phyloP scores from a whole-genome alignment of 2,888 invertebrate species.

The Pomacea canaliculata region DNA sequence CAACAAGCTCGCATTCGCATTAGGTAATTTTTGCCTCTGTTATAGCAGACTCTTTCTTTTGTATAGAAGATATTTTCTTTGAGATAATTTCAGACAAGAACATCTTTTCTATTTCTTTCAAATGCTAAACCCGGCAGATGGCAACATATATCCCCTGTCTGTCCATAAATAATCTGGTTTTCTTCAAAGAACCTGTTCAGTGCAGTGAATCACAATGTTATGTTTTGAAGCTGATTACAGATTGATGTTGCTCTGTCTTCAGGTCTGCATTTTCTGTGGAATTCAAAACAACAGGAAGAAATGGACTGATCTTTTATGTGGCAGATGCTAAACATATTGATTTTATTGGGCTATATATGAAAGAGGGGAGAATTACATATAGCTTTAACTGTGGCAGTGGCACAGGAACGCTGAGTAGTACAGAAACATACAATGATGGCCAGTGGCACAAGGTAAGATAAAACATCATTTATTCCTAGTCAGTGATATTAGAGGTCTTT shows the following conservation, averaged over 20 bases:
- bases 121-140: too few relatives aligned
- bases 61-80: neutral
- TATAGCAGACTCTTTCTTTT: neutral
- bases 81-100: neutral
- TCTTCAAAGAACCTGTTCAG: too few relatives aligned
- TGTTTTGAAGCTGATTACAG: too few relatives aligned
- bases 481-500: too few relatives aligned
- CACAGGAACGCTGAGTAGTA: constrained; percentile 79
- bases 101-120: too few relatives aligned
- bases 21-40: constrained; percentile 36
- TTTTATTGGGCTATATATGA: constrained; percentile 86
- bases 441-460: constrained; percentile 88
- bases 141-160: too few relatives aligned
- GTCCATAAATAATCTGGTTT: too few relatives aligned
- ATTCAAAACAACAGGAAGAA: constrained; percentile 81
- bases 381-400: constrained; percentile 91
- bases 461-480: neutral
- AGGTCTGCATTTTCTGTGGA: constrained; percentile 78
- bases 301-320: constrained; percentile 87
- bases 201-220: too few relatives aligned
- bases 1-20: constrained; percentile 73
- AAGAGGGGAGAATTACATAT: constrained; percentile 83
- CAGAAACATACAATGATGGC: constrained; percentile 83
- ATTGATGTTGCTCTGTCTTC: neutral
- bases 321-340: constrained; percentile 79